Evolutionary conservation across 2,888 invertebrate genomes (phyloP).

Genomic region (Torymus tubicola): DNA sequence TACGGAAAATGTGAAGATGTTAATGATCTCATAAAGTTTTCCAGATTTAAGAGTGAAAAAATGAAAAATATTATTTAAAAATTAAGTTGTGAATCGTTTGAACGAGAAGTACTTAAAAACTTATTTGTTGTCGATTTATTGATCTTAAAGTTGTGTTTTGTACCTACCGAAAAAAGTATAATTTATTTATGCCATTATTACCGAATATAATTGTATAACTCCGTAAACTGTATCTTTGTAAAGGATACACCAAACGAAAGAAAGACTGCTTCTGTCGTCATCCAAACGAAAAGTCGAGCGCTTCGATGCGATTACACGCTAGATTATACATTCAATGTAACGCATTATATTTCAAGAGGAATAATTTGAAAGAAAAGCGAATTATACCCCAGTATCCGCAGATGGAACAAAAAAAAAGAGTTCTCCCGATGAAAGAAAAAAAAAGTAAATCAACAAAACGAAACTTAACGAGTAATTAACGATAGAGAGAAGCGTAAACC

Average conservation of each 20-base stretch:
- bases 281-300: conserved; percentile 67
- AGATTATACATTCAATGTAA: conserved; percentile 73
- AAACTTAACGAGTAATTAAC: conserved; percentile 58
- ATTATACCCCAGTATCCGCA: conserved; percentile 56
- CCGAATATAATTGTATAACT: conserved; percentile 3
- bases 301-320: conserved; percentile 68
- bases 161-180: conserved; percentile 32
- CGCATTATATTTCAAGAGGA: conserved; percentile 70
- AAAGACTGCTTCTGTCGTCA: conserved; percentile 55
- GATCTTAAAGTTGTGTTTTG: conserved; percentile 42
- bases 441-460: conserved; percentile 47
- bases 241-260: conserved; percentile 39
- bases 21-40: conserved; percentile 47
- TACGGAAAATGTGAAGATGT: conserved; percentile 38
- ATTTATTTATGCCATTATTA: conserved; percentile 46
- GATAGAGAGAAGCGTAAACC: conserved; percentile 58
- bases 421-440: conserved; percentile 59
- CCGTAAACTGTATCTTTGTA: conserved; percentile 20
- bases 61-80: conserved; percentile 36
- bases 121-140: conserved; percentile 47
- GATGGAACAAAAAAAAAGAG: conserved; percentile 34
- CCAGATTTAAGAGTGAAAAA: background rate
- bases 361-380: conserved; percentile 62
- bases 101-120: conserved; percentile 44
- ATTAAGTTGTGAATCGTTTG: conserved; percentile 30